Conservation (phyloP, 2,888 invertebrate genomes). For the Cyrtodaria siliqua region DNA sequence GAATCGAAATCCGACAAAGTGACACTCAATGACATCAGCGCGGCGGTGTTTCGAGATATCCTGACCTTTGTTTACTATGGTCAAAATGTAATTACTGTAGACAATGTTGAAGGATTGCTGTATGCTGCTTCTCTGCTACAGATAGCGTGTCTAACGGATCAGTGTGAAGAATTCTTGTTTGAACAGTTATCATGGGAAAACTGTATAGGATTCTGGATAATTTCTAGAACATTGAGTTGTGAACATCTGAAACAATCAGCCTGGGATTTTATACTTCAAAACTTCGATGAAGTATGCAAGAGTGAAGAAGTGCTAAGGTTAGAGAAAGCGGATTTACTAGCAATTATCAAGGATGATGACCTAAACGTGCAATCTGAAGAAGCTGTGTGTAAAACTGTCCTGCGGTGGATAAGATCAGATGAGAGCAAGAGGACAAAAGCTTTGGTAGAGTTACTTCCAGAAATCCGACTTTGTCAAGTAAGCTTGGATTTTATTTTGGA, state of each 20-base stretch:
- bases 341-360: conserved; percentile 52
- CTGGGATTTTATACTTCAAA: conserved; percentile 37
- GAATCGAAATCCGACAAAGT: conserved; percentile 53
- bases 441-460: conserved; percentile 41
- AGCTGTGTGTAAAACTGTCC: conserved; percentile 47
- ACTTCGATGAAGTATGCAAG: conserved; percentile 53
- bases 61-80: conserved; percentile 59
- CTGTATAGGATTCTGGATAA: conserved; percentile 61
- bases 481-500: conserved; percentile 62
- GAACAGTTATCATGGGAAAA: conserved; percentile 59
- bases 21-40: conserved; percentile 37
- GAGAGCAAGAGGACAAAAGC: conserved; percentile 27
- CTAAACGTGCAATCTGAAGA: conserved; percentile 55
- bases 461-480: conserved; percentile 53
- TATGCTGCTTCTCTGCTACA: conserved; percentile 57
- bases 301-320: conserved; percentile 55
- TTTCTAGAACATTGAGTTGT: conserved; percentile 40
- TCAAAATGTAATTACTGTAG: conserved; percentile 38
- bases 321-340: conserved; percentile 58
- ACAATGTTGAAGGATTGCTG: conserved; percentile 57
- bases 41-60: conserved; percentile 46
- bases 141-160: conserved; percentile 41
- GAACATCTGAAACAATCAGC: conserved; percentile 32
- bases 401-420: conserved; percentile 55
- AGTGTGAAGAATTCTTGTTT: conserved; percentile 62